A percentile compares a stretch with the other conserved stretches of the same genome.
phyloP scores from a whole-genome alignment of 1,140 invertebrate species.

The Parapsyche elsis region DNA sequence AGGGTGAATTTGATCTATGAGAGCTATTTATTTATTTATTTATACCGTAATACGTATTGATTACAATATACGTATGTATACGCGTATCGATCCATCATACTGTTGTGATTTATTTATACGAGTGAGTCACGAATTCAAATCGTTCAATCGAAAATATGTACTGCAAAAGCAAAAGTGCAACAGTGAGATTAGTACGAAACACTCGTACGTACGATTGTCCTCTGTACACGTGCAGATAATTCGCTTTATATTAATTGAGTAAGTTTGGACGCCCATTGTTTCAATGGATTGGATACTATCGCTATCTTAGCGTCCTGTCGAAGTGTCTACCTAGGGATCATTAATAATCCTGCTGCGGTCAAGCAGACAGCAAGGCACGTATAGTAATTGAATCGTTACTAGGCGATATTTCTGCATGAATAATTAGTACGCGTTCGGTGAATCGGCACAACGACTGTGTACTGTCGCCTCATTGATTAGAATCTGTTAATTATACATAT shows the following conservation, averaged over 20 bases:
- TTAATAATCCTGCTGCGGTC: slow-evolving; percentile 26
- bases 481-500: slow-evolving; percentile 14
- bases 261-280: not conserved
- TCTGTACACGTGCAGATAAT: no score
- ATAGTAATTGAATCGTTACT: slow-evolving; percentile 43
- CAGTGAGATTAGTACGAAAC: no score
- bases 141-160: not conserved
- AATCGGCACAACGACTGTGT: slow-evolving; percentile 43
- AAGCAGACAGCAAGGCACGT: not conserved
- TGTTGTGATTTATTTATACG: slow-evolving; percentile 35
- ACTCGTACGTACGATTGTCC: no score
- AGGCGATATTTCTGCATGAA: slow-evolving; percentile 51
- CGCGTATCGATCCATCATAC: slow-evolving; percentile 21
- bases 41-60: slow-evolving; percentile 6
- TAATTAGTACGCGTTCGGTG: slow-evolving; percentile 49
- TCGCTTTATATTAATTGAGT: no score
- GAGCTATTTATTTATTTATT: slow-evolving; percentile 36
- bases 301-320: not conserved
- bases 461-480: not conserved
- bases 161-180: not conserved
- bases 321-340: slow-evolving; percentile 1
- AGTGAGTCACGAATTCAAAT: not conserved
- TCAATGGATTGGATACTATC: not conserved
- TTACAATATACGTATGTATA: no score
- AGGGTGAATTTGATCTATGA: slow-evolving; percentile 25